Conservation (phyloP, 2,113 vertebrate genomes). For the Pagrus major region DNA sequence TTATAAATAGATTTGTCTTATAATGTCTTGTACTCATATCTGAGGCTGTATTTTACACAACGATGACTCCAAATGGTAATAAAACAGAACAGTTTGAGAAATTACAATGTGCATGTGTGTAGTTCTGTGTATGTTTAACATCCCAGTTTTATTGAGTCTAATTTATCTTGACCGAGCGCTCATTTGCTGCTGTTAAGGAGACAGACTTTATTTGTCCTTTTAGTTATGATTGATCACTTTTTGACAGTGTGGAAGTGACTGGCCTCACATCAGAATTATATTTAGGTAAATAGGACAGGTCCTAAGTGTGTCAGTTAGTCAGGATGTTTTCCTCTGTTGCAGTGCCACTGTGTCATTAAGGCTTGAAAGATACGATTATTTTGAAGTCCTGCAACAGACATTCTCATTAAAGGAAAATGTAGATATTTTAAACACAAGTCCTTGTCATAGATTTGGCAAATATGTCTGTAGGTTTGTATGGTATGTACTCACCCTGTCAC, state of each 20-base stretch:
- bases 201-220: neutral
- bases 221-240: constrained; percentile 13
- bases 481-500: neutral
- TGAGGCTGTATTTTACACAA: neutral
- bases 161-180: neutral
- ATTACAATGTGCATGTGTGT: neutral
- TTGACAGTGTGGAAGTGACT: constrained; percentile 1
- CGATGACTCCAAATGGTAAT: neutral
- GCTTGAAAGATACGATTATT: neutral
- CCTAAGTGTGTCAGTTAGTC: neutral
- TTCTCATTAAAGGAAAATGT: neutral
- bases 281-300: constrained; percentile 47
- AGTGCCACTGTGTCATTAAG: neutral
- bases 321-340: constrained; percentile 12
- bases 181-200: neutral
- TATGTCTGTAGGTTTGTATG: neutral
- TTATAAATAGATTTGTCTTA: neutral
- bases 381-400: neutral
- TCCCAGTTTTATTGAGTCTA: neutral
- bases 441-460: neutral
- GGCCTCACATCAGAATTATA: neutral
- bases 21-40: neutral
- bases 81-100: neutral
- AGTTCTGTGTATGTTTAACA: neutral
- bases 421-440: neutral